phyloP scores from a whole-genome alignment of 2,113 vertebrate genomes.

The Petroica traversi region DNA sequence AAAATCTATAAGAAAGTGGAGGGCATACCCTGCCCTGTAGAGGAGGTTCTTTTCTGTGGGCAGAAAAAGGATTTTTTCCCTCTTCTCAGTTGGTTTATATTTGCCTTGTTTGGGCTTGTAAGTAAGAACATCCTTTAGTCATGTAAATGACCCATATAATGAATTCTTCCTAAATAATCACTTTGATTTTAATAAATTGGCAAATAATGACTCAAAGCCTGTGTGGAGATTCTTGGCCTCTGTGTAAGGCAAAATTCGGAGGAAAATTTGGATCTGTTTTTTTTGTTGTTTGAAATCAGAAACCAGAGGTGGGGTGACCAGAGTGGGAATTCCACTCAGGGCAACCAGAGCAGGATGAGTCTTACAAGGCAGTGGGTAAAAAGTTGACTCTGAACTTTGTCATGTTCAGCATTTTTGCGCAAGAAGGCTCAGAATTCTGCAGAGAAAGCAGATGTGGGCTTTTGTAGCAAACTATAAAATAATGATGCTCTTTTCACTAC shows the following conservation, averaged over 20 bases:
- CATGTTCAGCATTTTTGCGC: background rate
- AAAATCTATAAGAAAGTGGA: background rate
- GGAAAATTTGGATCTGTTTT: background rate
- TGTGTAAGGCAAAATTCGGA: rapidly evolving
- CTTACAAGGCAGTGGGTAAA: background rate
- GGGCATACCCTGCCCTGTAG: background rate
- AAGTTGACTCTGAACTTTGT: background rate
- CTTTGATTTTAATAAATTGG: background rate
- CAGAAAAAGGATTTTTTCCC: background rate
- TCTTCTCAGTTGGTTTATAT: background rate
- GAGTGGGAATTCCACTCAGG: background rate
- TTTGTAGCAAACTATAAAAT: background rate
- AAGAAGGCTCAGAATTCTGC: background rate
- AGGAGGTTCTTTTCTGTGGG: background rate
- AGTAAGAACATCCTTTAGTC: background rate
- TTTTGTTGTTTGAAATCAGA: background rate
- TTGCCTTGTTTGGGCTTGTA: background rate
- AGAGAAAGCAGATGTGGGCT: background rate
- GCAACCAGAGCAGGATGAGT: background rate
- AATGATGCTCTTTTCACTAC: background rate
- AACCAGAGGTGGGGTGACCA: background rate
- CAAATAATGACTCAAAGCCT: background rate
- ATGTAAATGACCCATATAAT: background rate
- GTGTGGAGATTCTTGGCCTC: rapidly evolving
- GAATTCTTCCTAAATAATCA: background rate